These are phyloP conservation scores for Trichonephila inaurata DNA, from an alignment of 1,140 invertebrate genomes.

Conservation along the genomic window DNA sequence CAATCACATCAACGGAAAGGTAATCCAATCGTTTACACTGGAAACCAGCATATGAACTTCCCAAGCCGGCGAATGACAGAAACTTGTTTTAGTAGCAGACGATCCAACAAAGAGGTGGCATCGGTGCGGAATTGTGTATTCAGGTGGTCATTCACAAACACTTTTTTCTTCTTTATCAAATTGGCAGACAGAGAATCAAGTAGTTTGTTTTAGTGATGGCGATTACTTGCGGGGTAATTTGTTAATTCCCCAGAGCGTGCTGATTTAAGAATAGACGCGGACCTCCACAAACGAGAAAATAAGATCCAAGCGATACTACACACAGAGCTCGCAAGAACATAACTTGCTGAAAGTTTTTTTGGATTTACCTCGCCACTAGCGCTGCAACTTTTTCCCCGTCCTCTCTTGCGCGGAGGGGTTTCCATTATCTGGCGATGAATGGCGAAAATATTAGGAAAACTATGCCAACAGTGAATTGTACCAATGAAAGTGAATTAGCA, in stretches of 20 bases:
- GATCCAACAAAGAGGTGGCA: neutral
- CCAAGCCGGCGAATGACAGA: slow-evolving; percentile 12
- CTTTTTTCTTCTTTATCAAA: neutral
- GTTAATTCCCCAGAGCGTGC: neutral
- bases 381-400: slow-evolving; percentile 42
- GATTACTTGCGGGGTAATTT: neutral
- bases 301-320: neutral
- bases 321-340: neutral
- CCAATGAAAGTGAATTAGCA: no score
- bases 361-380: slow-evolving; percentile 70
- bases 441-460: neutral
- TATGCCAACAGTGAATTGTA: no score
- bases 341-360: slow-evolving; percentile 66
- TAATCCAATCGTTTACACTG: neutral
- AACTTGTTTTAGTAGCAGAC: slow-evolving; percentile 48
- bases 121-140: slow-evolving; percentile 11
- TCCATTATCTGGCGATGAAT: slow-evolving; percentile 44
- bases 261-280: neutral
- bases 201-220: neutral
- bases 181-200: neutral
- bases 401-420: neutral
- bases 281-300: neutral
- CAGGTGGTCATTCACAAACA: slow-evolving; percentile 6
- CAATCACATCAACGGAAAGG: neutral
- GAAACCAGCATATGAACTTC: slow-evolving; percentile 8